phyloP scores from a whole-genome alignment of 2,113 vertebrate species.

The Loxodonta africana region DNA sequence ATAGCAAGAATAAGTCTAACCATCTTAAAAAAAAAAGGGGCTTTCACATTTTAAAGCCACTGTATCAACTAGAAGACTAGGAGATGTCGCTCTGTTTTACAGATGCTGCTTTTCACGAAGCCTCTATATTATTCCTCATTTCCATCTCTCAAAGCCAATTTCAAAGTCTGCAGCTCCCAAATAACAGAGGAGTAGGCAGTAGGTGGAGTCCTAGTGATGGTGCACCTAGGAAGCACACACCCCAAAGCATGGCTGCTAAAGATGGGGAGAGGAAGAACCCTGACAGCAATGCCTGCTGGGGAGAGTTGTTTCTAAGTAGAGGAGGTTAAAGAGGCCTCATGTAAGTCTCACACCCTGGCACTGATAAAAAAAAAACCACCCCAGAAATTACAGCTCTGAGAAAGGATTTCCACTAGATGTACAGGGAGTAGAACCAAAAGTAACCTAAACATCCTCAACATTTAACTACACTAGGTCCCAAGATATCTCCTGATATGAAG shows the following conservation, averaged over 20 bases:
- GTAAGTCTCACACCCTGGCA: not conserved
- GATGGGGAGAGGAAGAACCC: not conserved
- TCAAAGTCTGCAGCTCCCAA: constrained; percentile 32
- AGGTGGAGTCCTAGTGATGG: not conserved
- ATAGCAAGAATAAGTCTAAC: not conserved
- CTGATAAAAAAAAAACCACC: not conserved
- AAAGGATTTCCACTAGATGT: constrained; percentile 10
- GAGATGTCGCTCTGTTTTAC: not conserved
- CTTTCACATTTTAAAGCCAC: not conserved
- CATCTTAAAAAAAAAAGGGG: not conserved
- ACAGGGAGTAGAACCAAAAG: not conserved
- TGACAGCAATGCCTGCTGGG: not conserved
- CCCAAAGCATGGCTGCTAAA: not conserved
- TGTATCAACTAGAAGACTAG: not conserved
- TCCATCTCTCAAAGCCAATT: constrained; percentile 35
- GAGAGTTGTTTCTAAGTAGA: not conserved
- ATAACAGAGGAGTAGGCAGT: not conserved
- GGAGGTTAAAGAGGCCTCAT: not conserved
- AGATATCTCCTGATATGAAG: not conserved
- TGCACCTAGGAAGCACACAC: not conserved
- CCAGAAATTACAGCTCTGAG: not conserved
- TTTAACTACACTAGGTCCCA: not conserved
- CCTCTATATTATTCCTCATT: not conserved
- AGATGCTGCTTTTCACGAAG: constrained; percentile 9
- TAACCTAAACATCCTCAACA: not conserved